Evolutionary conservation across 2,888 invertebrate species (phyloP).

Genomic region (Polymixis flavicincta): DNA sequence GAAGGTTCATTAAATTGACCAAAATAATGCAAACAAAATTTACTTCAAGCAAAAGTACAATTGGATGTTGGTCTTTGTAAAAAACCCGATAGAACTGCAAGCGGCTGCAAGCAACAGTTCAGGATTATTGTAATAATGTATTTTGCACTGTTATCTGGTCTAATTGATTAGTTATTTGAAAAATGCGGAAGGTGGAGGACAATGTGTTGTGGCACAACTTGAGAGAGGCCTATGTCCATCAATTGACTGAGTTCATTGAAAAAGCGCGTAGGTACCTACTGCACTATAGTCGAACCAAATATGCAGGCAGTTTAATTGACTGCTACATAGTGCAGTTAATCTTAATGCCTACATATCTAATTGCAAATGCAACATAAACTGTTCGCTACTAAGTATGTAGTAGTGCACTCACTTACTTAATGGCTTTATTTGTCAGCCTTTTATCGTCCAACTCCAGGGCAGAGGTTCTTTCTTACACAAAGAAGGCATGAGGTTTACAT

Average conservation of each 20-base stretch:
- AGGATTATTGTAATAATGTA: not conserved
- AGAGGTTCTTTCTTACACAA: not conserved
- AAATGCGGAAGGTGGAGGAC: too few relatives aligned
- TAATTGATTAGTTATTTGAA: not conserved
- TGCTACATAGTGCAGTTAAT: not conserved
- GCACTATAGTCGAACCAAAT: not conserved
- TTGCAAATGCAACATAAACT: not conserved
- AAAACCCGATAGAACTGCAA: not conserved
- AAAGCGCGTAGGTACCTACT: not conserved
- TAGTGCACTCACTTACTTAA: not conserved
- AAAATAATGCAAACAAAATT: not conserved
- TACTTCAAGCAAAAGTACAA: not conserved
- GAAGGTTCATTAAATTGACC: slow-evolving; percentile 22
- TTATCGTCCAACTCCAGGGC: not conserved
- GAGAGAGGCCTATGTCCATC: too few relatives aligned
- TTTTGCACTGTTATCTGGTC: not conserved
- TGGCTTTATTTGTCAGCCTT: not conserved
- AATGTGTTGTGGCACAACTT: too few relatives aligned
- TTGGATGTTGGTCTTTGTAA: too few relatives aligned
- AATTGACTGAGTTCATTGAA: too few relatives aligned
- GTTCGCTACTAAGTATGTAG: not conserved
- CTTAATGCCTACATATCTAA: not conserved
- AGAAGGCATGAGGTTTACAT: not conserved
- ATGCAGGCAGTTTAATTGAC: not conserved
- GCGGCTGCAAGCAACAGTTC: not conserved